phyloP scores from a whole-genome alignment of 2,888 invertebrate species.

The Nowickia ferox region DNA sequence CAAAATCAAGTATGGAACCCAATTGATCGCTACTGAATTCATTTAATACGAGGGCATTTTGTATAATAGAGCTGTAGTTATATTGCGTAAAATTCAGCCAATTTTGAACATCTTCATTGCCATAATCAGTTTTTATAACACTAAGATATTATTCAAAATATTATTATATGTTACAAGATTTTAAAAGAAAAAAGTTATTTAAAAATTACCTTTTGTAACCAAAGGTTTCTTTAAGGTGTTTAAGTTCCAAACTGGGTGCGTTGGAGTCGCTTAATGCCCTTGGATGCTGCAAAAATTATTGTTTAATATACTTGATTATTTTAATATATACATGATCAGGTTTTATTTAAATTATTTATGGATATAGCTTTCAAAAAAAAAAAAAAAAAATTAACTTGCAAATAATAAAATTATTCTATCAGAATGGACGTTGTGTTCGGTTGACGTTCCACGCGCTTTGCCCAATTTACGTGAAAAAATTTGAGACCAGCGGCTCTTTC shows the following conservation, averaged over 20 bases:
- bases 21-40: constrained; percentile 32
- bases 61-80: constrained; percentile 32
- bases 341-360: too few relatives aligned
- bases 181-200: not conserved
- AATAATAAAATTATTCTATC: too few relatives aligned
- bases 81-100: constrained; percentile 1
- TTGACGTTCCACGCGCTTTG: too few relatives aligned
- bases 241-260: constrained; percentile 16
- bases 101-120: not conserved
- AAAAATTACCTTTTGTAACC: not conserved
- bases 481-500: too few relatives aligned
- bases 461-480: too few relatives aligned
- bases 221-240: constrained; percentile 35
- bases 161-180: not conserved
- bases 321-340: not conserved
- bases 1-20: constrained; percentile 44
- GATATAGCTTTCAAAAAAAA: too few relatives aligned
- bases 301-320: not conserved
- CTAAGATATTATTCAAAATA: not conserved
- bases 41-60: not conserved
- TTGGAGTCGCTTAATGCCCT: not conserved
- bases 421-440: too few relatives aligned
- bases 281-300: constrained; percentile 12
- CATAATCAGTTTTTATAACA: constrained; percentile 2
- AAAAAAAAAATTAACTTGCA: too few relatives aligned